These are phyloP conservation scores for Drosophila nr. perissopoda DNA, from an alignment of 2,888 invertebrate genomes.

Conservation along the genomic window DNA sequence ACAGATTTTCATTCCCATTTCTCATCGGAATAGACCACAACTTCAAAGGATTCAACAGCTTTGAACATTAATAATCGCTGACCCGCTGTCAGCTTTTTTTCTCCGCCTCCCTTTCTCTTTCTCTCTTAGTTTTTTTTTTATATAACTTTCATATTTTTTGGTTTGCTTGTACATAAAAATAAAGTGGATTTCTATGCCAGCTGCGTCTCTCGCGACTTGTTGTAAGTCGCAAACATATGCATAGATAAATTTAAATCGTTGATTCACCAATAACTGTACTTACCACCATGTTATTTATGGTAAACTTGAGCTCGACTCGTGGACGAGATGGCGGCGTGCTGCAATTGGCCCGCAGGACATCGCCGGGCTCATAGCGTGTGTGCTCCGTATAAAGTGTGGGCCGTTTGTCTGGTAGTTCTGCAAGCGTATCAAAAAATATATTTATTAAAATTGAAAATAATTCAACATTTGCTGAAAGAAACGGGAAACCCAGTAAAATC, in stretches of 20 bases:
- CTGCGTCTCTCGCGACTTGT: not conserved
- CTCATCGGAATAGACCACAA: constrained; percentile 58
- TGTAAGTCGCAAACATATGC: constrained; percentile 2
- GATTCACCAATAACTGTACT: constrained; percentile 83
- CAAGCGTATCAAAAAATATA: constrained; percentile 26
- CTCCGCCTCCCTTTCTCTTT: not conserved
- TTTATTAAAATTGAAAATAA: not conserved
- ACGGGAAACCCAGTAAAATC: not conserved
- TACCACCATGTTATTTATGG: constrained; percentile 91
- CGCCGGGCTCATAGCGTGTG: constrained; percentile 91
- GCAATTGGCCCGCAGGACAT: constrained; percentile 91
- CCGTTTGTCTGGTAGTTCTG: constrained; percentile 90
- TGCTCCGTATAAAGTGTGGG: constrained; percentile 90
- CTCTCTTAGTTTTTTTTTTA: constrained; percentile 5
- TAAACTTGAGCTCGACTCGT: constrained; percentile 90
- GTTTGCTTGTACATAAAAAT: not conserved
- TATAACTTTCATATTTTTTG: not conserved
- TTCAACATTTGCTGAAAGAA: not conserved
- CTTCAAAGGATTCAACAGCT: constrained; percentile 58
- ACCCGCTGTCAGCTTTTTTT: constrained; percentile 64
- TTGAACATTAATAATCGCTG: constrained; percentile 65
- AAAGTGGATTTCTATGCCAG: constrained; percentile 14
- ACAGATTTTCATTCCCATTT: constrained; percentile 64
- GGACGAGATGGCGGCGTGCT: constrained; percentile 92
- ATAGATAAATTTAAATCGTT: constrained; percentile 1